Conservation (phyloP, 2,113 vertebrate genomes). For the Myodes glareolus region DNA sequence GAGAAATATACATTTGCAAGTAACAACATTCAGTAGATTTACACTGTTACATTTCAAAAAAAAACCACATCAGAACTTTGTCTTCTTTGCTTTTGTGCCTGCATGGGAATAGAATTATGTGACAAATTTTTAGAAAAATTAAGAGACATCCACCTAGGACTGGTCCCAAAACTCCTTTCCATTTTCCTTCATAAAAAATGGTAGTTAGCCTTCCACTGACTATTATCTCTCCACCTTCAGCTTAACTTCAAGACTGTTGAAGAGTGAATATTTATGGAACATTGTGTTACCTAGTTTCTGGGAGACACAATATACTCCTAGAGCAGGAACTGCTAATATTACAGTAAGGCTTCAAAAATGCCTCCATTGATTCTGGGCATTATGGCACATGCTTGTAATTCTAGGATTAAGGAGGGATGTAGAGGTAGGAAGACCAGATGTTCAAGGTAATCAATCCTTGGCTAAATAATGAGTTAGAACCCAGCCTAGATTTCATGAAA, state of each 20-base stretch:
- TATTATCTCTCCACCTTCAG: neutral
- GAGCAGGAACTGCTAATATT: neutral
- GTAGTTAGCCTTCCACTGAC: neutral
- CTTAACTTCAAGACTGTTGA: neutral
- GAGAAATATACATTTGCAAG: conserved; percentile 51
- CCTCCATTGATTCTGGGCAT: neutral
- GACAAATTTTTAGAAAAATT: conserved; percentile 25
- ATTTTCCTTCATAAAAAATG: neutral
- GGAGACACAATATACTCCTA: neutral
- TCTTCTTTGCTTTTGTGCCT: conserved; percentile 14
- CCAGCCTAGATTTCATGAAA: neutral
- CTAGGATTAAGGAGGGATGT: neutral
- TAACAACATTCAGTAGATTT: conserved; percentile 18
- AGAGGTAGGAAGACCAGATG: neutral
- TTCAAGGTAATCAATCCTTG: neutral
- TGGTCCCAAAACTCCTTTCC: neutral
- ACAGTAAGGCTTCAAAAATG: neutral
- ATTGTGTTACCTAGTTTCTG: neutral
- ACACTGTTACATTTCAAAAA: neutral
- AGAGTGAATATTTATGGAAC: conserved; percentile 41
- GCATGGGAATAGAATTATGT: neutral
- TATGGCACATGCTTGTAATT: neutral
- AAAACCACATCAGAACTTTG: neutral
- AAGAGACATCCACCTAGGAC: neutral
- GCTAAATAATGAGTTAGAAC: neutral